Conservation (phyloP, 2,888 invertebrate species). For the Germaria angustata region DNA sequence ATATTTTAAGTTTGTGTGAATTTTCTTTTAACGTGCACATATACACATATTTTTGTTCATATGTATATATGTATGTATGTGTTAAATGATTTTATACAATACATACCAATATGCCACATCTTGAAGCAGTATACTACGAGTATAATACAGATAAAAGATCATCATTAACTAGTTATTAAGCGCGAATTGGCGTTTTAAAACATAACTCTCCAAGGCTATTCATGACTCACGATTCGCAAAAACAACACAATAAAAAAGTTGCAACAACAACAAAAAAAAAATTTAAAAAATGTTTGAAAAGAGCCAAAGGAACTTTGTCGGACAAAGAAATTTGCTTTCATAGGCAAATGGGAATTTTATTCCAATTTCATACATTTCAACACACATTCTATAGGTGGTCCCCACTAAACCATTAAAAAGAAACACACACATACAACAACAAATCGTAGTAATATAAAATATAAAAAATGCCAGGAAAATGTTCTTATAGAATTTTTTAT, state of each 20-base stretch:
- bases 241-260: no score
- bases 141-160: conserved; percentile 58
- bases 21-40: background rate
- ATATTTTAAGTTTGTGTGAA: conserved; percentile 19
- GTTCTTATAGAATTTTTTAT: conserved; percentile 12
- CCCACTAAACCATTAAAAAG: no score
- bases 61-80: background rate
- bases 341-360: conserved; percentile 44
- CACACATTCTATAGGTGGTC: conserved; percentile 50
- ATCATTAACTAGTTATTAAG: conserved; percentile 66
- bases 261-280: background rate
- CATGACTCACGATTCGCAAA: conserved; percentile 61
- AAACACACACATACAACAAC: no score
- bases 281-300: background rate
- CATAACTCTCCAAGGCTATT: conserved; percentile 67
- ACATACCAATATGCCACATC: conserved; percentile 44
- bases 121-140: conserved; percentile 32
- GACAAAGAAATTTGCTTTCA: conserved; percentile 53
- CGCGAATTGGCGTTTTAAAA: conserved; percentile 64
- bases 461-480: conserved; percentile 1
- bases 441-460: no score
- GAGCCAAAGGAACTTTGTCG: conserved; percentile 32
- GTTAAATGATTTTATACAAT: background rate
- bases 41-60: background rate
- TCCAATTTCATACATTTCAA: conserved; percentile 26